Conservation (phyloP, 2,113 vertebrate species). For the Otus sunia region DNA sequence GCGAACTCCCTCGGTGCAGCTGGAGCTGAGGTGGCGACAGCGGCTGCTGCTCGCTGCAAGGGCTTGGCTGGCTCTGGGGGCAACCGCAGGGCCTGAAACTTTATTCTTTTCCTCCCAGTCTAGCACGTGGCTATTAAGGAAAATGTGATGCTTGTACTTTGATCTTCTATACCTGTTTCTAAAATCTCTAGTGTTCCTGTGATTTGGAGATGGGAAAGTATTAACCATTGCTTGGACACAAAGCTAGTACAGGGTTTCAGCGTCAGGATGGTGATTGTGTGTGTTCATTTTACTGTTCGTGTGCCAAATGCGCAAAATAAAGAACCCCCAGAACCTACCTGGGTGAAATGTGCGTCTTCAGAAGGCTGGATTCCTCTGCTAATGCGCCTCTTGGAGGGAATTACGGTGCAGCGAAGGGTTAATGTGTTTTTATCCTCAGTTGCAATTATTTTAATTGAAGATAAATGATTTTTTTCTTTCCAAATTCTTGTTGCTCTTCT, state of each 20-base stretch:
- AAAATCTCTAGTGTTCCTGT: neutral
- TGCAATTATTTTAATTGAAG: slow-evolving; percentile 19
- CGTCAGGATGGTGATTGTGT: neutral
- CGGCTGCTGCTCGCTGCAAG: fast-evolving
- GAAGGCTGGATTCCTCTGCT: neutral
- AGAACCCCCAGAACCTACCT: neutral
- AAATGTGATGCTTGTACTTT: neutral
- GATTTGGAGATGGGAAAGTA: neutral
- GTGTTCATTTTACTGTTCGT: neutral
- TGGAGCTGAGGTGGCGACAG: neutral
- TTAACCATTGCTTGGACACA: neutral
- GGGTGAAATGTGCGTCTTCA: neutral
- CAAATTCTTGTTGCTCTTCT: neutral
- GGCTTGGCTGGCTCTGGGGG: too few species aligned
- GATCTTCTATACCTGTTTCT: neutral
- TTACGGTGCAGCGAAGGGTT: neutral
- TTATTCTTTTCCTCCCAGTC: neutral
- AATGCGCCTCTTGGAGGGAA: neutral
- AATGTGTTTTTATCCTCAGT: neutral
- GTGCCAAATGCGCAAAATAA: slow-evolving; percentile 8
- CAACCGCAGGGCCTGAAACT: neutral
- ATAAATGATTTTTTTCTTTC: slow-evolving; percentile 20
- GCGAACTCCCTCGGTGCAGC: neutral
- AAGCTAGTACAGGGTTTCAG: neutral
- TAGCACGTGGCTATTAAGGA: neutral